Percentiles rank a stretch among this genome's conserved stretches.
Conservation (phyloP, 2,888 invertebrate genomes). For the Julus scandinavius region DNA sequence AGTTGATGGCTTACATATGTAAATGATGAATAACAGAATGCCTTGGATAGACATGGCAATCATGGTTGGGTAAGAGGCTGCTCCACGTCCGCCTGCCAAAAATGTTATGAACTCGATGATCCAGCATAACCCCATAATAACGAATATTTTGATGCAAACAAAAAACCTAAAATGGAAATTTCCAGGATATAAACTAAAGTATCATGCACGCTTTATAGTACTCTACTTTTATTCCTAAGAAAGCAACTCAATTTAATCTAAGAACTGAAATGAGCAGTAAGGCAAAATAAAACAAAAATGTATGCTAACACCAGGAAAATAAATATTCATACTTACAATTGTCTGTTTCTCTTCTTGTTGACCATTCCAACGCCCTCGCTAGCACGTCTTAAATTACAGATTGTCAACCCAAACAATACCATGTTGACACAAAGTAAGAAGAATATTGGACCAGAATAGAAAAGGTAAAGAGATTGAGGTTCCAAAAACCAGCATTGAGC, state of each 20-base stretch:
- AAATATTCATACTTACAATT: constrained; percentile 50
- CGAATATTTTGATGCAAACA: constrained; percentile 54
- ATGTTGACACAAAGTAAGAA: constrained; percentile 40
- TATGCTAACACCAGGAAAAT: too few relatives aligned
- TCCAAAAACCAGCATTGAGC: constrained; percentile 51
- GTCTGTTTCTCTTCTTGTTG: constrained; percentile 53
- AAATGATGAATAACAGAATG: constrained; percentile 53
- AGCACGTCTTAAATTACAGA: constrained; percentile 48
- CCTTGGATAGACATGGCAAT: constrained; percentile 54
- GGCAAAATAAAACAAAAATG: too few relatives aligned
- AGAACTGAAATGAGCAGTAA: too few relatives aligned
- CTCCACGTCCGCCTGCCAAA: neutral
- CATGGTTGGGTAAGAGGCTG: neutral
- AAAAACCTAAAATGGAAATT: constrained; percentile 45
- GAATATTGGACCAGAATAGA: constrained; percentile 50
- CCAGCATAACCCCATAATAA: constrained; percentile 57
- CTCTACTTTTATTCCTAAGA: too few relatives aligned
- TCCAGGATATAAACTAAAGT: too few relatives aligned
- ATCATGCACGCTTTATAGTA: too few relatives aligned
- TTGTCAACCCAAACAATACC: constrained; percentile 47
- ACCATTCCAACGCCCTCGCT: constrained; percentile 51
- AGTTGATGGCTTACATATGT: constrained; percentile 54
- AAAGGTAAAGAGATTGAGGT: neutral
- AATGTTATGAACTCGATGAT: neutral
- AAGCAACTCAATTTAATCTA: too few relatives aligned